phyloP scores from a whole-genome alignment of 2,888 invertebrate species.

The Ornithoptera alexandrae region DNA sequence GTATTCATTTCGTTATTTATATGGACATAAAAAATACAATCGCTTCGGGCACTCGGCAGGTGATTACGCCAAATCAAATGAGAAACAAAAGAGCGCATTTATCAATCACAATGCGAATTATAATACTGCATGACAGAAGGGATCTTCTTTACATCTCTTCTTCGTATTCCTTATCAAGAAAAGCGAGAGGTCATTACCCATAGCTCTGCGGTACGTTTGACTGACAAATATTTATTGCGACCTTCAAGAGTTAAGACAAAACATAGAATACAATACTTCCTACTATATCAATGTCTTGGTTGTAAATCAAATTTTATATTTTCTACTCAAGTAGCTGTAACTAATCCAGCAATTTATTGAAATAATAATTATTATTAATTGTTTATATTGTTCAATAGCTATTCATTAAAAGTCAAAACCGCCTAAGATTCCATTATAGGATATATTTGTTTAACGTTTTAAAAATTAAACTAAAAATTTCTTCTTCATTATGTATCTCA shows the following conservation, averaged over 20 bases:
- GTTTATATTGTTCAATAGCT: too few species aligned
- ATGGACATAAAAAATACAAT: conserved; percentile 26
- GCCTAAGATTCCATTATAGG: too few species aligned
- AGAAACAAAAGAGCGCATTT: conserved; percentile 25
- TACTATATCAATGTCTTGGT: background rate
- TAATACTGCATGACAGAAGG: background rate
- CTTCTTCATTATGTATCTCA: too few species aligned
- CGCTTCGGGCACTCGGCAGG: conserved; percentile 12
- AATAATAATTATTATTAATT: too few species aligned
- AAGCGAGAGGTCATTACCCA: background rate
- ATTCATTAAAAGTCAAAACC: too few species aligned
- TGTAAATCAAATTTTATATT: background rate
- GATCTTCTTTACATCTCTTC: background rate
- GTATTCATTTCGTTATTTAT: conserved; percentile 29
- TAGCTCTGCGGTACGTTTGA: background rate
- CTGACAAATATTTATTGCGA: background rate
- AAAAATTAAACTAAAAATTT: too few species aligned
- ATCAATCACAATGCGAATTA: conserved; percentile 20
- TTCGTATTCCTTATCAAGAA: background rate
- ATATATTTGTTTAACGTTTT: too few species aligned
- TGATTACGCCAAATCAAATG: conserved; percentile 22
- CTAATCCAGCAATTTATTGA: too few species aligned
- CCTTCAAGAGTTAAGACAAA: background rate
- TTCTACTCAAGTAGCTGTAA: too few species aligned
- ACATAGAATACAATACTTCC: background rate